Base-by-base conservation (phyloP, 1,140 invertebrate species). In the Brachionus plicatilis region DNA sequence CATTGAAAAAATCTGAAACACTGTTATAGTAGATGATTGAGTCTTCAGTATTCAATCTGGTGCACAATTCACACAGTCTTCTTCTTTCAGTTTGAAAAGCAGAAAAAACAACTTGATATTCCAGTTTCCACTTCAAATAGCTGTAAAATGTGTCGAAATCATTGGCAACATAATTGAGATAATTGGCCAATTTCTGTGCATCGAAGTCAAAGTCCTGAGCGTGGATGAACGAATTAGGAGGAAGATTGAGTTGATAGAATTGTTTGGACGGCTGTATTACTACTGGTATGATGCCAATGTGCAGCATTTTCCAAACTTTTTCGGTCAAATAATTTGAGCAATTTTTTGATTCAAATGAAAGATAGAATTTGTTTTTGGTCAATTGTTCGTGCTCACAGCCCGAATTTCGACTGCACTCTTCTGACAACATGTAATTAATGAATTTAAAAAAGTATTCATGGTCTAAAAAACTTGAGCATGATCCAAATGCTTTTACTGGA, bases 341-440 rank as follows among this genome's bases (percentile, higher is more conserved):
- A 53, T 66, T 70, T 83, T 68, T 66, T 8, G 82, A 83, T 56
- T 83, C 82, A 56, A 83, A 83, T n/a, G 82, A 27, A 17, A 83
- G 41, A 70, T 83, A 83, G 29, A 83, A 83, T 72, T 83, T 83
- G n/a, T 27, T 43, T 17, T 33, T 70, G 7, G 5, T 27, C n/a
- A 83, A 41, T n/a, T 68, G 9, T 20, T 70, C 43, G 2, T 50
- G 33, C 53, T 83, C 82, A 56, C 82, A 83, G 2, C 9, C n/a
- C n/a, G 82, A 83, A 27, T 83, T 9, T 47, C 29, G 11, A 37
- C 7, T 17, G 17, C 82, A 83, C 17, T 11, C 14, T 8, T 24
- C 27, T 12, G 27, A 70, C 14, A 24, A 50, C 12, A 27, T 27
- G 11, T 76, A 27, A 29, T 27, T 27, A 9, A 50, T 47, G 50